A percentile compares a stretch with the other conserved stretches of the same genome.
Conservation (phyloP, 2,888 invertebrate genomes). For the Drosophila putrida region DNA sequence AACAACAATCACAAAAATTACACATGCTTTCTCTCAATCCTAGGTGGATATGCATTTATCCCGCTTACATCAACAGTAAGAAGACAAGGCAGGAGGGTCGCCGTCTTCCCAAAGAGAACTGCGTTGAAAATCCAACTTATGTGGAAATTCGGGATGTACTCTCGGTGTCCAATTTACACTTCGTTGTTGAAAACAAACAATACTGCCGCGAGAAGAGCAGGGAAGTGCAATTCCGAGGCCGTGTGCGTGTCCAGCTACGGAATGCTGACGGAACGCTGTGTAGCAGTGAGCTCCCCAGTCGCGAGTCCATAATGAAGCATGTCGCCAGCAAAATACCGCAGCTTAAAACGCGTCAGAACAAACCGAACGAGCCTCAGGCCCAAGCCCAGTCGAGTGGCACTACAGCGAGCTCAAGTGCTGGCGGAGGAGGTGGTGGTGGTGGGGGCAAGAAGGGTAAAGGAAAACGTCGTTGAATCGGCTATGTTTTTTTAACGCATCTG, state of each 20-base stretch:
- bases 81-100: constrained; percentile 96
- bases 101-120: constrained; percentile 92
- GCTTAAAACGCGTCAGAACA: constrained; percentile 91
- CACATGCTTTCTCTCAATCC: constrained; percentile 37
- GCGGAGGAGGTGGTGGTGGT: constrained; percentile 72
- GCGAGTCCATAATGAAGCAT: constrained; percentile 92
- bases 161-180: constrained; percentile 91
- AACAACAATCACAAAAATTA: constrained; percentile 17
- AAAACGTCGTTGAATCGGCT: constrained; percentile 73
- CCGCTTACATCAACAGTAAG: constrained; percentile 97
- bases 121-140: constrained; percentile 97
- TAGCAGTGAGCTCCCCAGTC: constrained; percentile 90
- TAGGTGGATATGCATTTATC: constrained; percentile 98
- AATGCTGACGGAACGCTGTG: constrained; percentile 94
- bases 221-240: constrained; percentile 93
- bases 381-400: constrained; percentile 55
- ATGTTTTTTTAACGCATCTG: constrained; percentile 26
- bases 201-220: constrained; percentile 96
- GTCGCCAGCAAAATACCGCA: constrained; percentile 95
- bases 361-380: constrained; percentile 67
- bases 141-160: constrained; percentile 98
- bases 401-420: constrained; percentile 63
- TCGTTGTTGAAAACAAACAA: constrained; percentile 96
- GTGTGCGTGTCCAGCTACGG: constrained; percentile 96
- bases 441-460: constrained; percentile 84